Conservation (phyloP, 2,888 invertebrate genomes). For the Eucriotettix oculatus region DNA sequence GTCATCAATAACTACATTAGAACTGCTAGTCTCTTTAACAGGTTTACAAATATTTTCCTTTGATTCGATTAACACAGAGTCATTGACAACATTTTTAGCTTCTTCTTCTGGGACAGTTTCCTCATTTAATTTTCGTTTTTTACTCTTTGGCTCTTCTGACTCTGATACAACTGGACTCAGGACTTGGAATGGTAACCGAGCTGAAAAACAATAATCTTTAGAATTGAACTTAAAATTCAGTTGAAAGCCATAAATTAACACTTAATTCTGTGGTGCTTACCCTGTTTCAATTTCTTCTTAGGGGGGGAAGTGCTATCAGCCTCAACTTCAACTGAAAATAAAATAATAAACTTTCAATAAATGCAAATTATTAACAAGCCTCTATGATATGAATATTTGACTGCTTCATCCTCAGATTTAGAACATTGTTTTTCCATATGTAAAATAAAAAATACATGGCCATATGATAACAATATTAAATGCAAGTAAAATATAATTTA, state of each 20-base stretch:
- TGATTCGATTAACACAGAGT: slow-evolving; percentile 15
- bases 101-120: slow-evolving; percentile 25
- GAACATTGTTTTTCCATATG: too few relatives aligned
- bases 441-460: too few relatives aligned
- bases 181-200: slow-evolving; percentile 41
- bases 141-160: slow-evolving; percentile 17
- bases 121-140: slow-evolving; percentile 29
- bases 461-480: too few relatives aligned
- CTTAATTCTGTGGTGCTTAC: background rate
- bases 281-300: slow-evolving; percentile 5
- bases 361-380: too few relatives aligned
- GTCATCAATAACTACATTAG: background rate
- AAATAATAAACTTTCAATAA: background rate
- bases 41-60: slow-evolving; percentile 24
- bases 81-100: slow-evolving; percentile 22
- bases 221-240: background rate
- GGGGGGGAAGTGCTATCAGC: slow-evolving; percentile 1
- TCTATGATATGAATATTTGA: too few relatives aligned
- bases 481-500: too few relatives aligned
- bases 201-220: slow-evolving; percentile 16
- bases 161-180: slow-evolving; percentile 24
- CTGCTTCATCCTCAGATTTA: too few relatives aligned
- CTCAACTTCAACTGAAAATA: background rate
- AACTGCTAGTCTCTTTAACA: background rate
- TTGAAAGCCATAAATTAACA: background rate